Conservation (phyloP, 2,113 vertebrate species). For the Sylvietta virens region DNA sequence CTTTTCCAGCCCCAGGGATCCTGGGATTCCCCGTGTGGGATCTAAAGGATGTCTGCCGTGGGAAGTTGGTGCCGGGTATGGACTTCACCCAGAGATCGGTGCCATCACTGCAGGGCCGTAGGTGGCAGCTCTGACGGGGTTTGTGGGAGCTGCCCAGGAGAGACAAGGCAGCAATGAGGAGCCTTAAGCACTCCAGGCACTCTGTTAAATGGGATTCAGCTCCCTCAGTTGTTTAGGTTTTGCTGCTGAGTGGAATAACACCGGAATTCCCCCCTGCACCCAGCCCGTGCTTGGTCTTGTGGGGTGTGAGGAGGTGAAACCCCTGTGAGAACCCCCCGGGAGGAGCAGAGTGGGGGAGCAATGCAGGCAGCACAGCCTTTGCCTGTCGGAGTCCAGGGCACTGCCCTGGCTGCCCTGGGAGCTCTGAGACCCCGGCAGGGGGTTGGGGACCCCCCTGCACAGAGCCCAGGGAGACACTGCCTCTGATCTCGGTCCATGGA, state of each 20-base stretch:
- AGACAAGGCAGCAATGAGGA: not conserved
- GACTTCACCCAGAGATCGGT: not conserved
- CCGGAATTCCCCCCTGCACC: not conserved
- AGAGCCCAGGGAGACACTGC: too few species aligned
- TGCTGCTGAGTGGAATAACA: not conserved
- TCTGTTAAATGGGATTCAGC: not conserved
- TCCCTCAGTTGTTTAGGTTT: not conserved
- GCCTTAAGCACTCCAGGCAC: rapidly evolving
- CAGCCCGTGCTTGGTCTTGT: rapidly evolving
- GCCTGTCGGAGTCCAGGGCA: too few species aligned
- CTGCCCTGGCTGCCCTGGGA: too few species aligned
- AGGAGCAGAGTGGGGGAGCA: rapidly evolving
- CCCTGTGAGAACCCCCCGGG: not conserved
- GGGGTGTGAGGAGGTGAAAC: not conserved
- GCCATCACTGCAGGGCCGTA: rapidly evolving
- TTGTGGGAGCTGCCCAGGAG: not conserved
- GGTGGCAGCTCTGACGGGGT: not conserved
- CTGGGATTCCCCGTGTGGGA: too few species aligned
- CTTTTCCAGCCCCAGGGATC: too few species aligned
- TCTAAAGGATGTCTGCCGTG: not conserved
- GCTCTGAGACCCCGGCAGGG: too few species aligned
- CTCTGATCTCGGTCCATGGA: too few species aligned
- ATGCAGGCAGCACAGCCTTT: not conserved
- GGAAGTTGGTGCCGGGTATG: rapidly evolving
- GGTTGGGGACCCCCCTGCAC: too few species aligned